These are phyloP conservation scores for Nipponia nippon DNA, from an alignment of 2,113 vertebrate genomes.

Conservation along the genomic window DNA sequence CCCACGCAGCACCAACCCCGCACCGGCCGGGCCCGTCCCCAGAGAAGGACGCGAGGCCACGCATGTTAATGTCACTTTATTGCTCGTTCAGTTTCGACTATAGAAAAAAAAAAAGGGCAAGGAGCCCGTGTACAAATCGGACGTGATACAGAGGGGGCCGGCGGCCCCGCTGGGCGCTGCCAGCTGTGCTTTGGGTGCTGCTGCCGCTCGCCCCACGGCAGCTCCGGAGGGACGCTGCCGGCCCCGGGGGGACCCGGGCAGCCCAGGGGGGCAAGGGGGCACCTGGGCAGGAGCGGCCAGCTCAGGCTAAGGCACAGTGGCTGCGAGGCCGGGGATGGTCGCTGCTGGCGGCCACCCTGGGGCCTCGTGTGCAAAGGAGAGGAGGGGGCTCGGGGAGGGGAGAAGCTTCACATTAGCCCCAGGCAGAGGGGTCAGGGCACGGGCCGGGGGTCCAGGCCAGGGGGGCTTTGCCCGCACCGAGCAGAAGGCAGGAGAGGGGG, in stretches of 20 bases:
- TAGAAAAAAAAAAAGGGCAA: conserved; percentile 37
- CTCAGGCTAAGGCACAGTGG: conserved; percentile 47
- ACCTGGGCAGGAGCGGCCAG: neutral
- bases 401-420: conserved; percentile 62
- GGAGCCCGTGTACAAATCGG: conserved; percentile 56
- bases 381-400: neutral
- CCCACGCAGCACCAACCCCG: neutral
- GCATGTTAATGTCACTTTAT: conserved; percentile 53
- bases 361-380: conserved; percentile 49
- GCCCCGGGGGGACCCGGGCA: neutral
- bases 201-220: neutral
- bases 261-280: neutral
- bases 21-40: neutral
- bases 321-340: neutral
- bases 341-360: neutral
- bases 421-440: neutral
- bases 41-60: neutral
- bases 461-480: neutral
- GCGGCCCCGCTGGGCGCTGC: neutral
- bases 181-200: conserved; percentile 52
- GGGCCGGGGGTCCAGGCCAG: neutral
- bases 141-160: conserved; percentile 29
- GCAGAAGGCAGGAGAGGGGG: neutral
- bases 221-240: neutral
- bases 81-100: conserved; percentile 44